A percentile compares a stretch with the other conserved stretches of the same genome.
These are phyloP conservation scores for Phymorhynchus buccinoides DNA, from an alignment of 1,140 invertebrate species.

Conservation along the genomic window DNA sequence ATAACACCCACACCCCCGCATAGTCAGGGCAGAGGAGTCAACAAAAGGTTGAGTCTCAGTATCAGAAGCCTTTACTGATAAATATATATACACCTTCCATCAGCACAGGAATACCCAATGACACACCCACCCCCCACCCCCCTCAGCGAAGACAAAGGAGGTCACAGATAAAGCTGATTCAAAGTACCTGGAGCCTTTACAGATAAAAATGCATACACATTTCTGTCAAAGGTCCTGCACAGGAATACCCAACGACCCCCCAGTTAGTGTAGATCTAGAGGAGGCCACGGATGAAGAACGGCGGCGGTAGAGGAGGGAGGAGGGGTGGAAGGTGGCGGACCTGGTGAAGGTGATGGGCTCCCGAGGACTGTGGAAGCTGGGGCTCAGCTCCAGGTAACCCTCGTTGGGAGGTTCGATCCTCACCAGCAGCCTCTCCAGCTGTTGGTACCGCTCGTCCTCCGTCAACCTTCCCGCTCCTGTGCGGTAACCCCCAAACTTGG, in stretches of 20 bases:
- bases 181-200: too few species aligned
- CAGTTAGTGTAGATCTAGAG: not conserved
- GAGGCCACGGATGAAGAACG: not conserved
- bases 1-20: too few species aligned
- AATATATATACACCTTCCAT: too few species aligned
- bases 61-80: too few species aligned
- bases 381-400: constrained; percentile 54
- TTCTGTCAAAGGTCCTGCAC: not conserved
- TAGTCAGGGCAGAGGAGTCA: too few species aligned
- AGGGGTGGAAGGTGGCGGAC: not conserved
- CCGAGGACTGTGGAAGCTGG: constrained; percentile 40
- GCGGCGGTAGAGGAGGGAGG: not conserved
- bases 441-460: constrained; percentile 47
- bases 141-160: too few species aligned
- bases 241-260: not conserved
- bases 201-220: too few species aligned
- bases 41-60: too few species aligned
- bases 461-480: constrained; percentile 1
- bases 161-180: too few species aligned
- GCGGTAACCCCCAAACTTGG: not conserved
- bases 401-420: constrained; percentile 38
- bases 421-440: constrained; percentile 43
- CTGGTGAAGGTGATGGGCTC: not conserved
- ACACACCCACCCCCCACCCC: too few species aligned
- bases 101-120: too few species aligned